Evolutionary conservation across 2,797 vertebrate species (phyloP).

Genomic region (Chaenodraco wilsoni): DNA sequence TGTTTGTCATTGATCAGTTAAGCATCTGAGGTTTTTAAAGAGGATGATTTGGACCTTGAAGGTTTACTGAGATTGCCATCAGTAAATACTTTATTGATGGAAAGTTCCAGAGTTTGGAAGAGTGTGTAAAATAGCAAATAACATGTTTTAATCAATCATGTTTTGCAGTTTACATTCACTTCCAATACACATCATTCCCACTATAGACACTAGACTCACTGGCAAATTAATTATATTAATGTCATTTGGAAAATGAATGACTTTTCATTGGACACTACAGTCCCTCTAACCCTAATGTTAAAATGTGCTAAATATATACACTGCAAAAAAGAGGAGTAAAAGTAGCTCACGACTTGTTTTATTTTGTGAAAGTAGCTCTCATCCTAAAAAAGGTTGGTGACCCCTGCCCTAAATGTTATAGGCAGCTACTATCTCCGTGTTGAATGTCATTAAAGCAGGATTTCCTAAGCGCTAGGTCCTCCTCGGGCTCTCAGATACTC

Average conservation of each 20-base stretch:
- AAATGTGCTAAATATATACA: too few species aligned
- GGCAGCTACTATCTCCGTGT: slow-evolving; percentile 1
- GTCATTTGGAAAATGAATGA: neutral
- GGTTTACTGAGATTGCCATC: neutral
- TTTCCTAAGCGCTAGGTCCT: slow-evolving; percentile 36
- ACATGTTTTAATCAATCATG: rapidly evolving
- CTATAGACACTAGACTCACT: neutral
- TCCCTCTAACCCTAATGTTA: neutral
- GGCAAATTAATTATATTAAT: neutral
- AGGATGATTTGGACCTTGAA: too few species aligned
- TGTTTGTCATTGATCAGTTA: neutral
- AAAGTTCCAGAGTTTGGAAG: neutral
- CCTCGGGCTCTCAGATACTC: slow-evolving; percentile 16
- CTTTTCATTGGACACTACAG: neutral
- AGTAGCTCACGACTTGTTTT: too few species aligned
- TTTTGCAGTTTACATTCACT: neutral
- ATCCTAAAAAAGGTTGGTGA: too few species aligned
- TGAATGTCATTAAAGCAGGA: slow-evolving; percentile 39
- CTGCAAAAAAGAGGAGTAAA: too few species aligned
- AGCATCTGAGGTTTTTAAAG: neutral
- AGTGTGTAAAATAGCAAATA: too few species aligned
- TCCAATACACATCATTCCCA: neutral
- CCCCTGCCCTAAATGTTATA: neutral
- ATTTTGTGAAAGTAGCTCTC: too few species aligned
- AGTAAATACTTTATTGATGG: neutral